These are phyloP conservation scores for Psittacula derbiana DNA, from an alignment of 2,797 vertebrate species.

Conservation along the genomic window DNA sequence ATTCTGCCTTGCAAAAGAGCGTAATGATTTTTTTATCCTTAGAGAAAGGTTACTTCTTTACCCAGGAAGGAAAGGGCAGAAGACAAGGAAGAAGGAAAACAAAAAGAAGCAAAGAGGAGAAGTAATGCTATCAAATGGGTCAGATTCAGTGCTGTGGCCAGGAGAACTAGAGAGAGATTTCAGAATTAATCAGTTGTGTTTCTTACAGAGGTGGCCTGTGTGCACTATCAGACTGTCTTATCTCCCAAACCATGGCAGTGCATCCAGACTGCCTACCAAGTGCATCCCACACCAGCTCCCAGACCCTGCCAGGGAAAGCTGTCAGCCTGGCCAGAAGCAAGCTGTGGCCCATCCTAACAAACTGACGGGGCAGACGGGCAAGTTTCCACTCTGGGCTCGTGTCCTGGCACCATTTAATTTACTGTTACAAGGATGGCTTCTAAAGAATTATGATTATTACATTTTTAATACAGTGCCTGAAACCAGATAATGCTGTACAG, in stretches of 20 bases:
- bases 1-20: background rate
- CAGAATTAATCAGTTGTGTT: background rate
- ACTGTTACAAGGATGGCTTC: background rate
- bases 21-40: constrained; percentile 1
- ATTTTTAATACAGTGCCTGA: background rate
- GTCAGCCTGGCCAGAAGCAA: background rate
- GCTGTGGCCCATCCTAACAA: background rate
- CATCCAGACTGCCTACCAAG: background rate
- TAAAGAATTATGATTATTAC: background rate
- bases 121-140: background rate
- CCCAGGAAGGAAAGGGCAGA: background rate
- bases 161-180: background rate
- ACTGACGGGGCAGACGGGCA: rapidly evolving
- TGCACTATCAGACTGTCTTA: too few relatives aligned
- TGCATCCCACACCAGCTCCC: background rate
- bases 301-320: background rate
- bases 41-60: constrained; percentile 8
- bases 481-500: background rate
- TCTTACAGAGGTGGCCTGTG: background rate
- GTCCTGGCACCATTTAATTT: background rate
- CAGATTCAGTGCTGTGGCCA: background rate
- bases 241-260: background rate
- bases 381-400: background rate
- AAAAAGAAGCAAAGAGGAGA: background rate
- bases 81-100: background rate